Base-by-base conservation (phyloP, 2,797 vertebrate species). In the Labroides dimidiatus region DNA sequence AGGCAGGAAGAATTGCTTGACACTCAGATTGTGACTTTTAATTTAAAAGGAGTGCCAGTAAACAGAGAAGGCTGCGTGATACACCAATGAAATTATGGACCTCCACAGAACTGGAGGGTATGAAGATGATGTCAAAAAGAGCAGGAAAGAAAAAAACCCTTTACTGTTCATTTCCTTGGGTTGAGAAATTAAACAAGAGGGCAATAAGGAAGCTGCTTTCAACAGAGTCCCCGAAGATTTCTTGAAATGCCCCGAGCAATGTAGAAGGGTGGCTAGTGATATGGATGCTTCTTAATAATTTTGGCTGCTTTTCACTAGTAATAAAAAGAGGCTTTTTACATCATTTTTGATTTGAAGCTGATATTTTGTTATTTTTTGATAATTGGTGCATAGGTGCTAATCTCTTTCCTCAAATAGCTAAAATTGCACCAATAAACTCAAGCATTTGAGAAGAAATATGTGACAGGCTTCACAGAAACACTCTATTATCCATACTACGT, bases 21-120 rank as follows among this genome's bases (percentile, higher is more conserved):
- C 86, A 91, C 80, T 74, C 84, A 82, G 89, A 93, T 92, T 90
- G 89, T 84, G 82, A 92, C 79, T 92, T 92, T 93, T 91, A 92
- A 92, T 93, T 93, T 84, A 89, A 92, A 88, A 87, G 77, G 75
- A 79, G 56, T 88, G 82, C 77, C 72, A 81, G 83, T 90, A 92
- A 93, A 92, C 80, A 85, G 84, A 78, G 69, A 79, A 69, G 68
- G 72, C 80, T 82, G 52, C 17, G n/a, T 80, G 77, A 88, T 84
- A 85, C 72, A 69, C 72, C 73, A 78, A 63, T 58, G 70, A 81
- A 92, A 89, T 88, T 56, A 87, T 78, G 84, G 87, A 80, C 86
- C 80, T 77, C 47, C 69, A 65, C 1, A 27, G 9, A 72, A 86
- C 87, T 89, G 58, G 42, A 86, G 87, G 88, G 67, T 54, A 82